phyloP scores from a whole-genome alignment of 2,113 vertebrate species.

The Corythaixoides concolor region DNA sequence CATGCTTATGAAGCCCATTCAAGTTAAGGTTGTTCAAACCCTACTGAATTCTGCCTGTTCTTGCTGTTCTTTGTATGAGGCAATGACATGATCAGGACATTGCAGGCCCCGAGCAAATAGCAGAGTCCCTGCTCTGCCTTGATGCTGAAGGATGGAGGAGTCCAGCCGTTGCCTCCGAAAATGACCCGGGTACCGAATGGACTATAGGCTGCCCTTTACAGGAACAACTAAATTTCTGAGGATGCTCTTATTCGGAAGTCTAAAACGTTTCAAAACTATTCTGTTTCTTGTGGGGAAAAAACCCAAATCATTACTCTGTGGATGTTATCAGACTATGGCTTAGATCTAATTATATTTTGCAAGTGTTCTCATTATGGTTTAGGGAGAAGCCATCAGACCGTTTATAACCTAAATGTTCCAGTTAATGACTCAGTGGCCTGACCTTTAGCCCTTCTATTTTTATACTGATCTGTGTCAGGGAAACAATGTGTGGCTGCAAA shows the following conservation, averaged over 20 bases:
- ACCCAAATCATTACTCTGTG: not conserved
- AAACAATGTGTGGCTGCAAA: not conserved
- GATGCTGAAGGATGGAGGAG: not conserved
- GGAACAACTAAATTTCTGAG: not conserved
- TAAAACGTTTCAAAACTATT: not conserved
- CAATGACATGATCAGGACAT: not conserved
- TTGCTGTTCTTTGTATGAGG: not conserved
- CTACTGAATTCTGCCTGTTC: not conserved
- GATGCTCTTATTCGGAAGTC: not conserved
- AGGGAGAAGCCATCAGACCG: not conserved
- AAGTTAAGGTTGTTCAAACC: not conserved
- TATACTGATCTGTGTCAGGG: not conserved
- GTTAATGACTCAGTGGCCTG: not conserved
- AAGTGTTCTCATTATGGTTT: not conserved
- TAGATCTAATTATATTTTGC: not conserved
- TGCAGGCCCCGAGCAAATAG: not conserved
- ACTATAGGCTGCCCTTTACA: not conserved
- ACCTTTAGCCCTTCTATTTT: conserved; percentile 17
- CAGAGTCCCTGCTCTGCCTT: not conserved
- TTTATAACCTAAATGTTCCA: not conserved
- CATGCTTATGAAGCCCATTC: not conserved
- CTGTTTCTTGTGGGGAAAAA: not conserved
- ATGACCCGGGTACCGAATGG: not conserved
- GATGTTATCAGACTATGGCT: not conserved
- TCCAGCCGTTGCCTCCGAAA: not conserved